Conservation (phyloP, 2,113 vertebrate species). For the Progne subis region DNA sequence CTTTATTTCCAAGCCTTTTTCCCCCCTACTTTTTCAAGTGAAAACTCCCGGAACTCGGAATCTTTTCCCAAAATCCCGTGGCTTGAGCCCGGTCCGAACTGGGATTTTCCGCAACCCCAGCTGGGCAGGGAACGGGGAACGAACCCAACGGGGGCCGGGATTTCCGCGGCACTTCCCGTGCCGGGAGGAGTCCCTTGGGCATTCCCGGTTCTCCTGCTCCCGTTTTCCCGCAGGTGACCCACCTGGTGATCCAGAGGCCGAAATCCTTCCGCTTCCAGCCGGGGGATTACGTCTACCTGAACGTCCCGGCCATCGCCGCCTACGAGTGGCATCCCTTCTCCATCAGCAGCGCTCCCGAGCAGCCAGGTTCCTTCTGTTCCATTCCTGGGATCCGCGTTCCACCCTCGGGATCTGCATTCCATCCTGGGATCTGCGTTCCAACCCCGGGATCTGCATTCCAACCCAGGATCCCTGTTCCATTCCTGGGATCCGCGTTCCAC, state of each 20-base stretch:
- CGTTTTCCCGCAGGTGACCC: slow-evolving; percentile 81
- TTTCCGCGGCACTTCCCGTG: rapidly evolving
- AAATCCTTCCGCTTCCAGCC: slow-evolving; percentile 86
- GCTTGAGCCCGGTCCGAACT: rapidly evolving
- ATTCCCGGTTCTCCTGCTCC: neutral
- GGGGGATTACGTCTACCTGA: slow-evolving; percentile 91
- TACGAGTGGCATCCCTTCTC: slow-evolving; percentile 94
- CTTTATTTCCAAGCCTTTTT: neutral
- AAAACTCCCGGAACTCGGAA: neutral
- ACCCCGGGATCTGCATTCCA: too few species aligned
- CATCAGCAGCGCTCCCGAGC: slow-evolving; percentile 93
- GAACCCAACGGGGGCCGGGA: too few species aligned
- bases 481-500: too few species aligned
- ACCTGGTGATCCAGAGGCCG: slow-evolving; percentile 85
- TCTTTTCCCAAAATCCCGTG: rapidly evolving
- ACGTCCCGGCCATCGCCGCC: slow-evolving; percentile 85
- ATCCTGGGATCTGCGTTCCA: too few species aligned
- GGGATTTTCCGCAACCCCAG: too few species aligned
- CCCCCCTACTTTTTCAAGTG: neutral
- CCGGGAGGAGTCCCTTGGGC: rapidly evolving
- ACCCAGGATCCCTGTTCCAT: too few species aligned
- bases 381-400: too few species aligned
- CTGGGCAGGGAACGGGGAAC: rapidly evolving
- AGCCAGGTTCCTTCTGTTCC: slow-evolving; percentile 73
- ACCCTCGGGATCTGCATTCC: too few species aligned